A percentile compares a stretch with the other conserved stretches of the same genome.
These are phyloP conservation scores for Carcinoscorpius rotundicauda DNA, from an alignment of 1,140 invertebrate genomes.

Conservation along the genomic window DNA sequence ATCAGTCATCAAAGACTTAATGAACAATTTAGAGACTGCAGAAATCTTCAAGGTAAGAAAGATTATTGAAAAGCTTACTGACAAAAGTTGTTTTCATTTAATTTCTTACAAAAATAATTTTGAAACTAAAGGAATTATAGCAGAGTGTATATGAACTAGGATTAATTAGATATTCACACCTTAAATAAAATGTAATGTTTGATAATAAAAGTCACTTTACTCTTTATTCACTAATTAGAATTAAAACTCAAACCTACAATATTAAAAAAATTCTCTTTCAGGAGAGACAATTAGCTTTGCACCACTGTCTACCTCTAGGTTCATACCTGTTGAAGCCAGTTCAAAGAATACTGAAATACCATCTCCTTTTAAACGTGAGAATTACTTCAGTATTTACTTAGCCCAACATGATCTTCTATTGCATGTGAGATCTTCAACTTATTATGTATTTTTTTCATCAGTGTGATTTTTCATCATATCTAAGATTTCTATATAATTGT, in stretches of 20 bases:
- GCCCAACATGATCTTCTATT: background rate
- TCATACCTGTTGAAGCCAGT: constrained; percentile 91
- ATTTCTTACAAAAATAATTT: background rate
- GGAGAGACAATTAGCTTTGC: constrained; percentile 57
- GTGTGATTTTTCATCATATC: background rate
- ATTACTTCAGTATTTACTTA: background rate
- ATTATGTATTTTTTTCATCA: background rate
- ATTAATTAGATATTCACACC: too few species aligned
- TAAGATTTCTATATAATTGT: too few species aligned
- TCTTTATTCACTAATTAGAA: too few species aligned
- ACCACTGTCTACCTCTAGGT: constrained; percentile 81
- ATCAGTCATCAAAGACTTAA: constrained; percentile 67
- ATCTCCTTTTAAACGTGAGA: constrained; percentile 74
- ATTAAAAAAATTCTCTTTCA: constrained; percentile 26
- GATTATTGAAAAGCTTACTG: too few species aligned
- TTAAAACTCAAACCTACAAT: too few species aligned
- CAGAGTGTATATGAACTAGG: too few species aligned
- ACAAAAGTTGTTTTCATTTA: background rate
- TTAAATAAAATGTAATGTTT: too few species aligned
- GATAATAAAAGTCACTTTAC: too few species aligned
- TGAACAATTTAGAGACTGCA: constrained; percentile 59
- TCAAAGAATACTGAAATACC: constrained; percentile 91
- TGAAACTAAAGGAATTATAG: too few species aligned
- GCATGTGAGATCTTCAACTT: background rate
- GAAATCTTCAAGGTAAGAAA: constrained; percentile 46